Percentiles rank a stretch among this genome's conserved stretches.
Conservation (phyloP, 2,888 invertebrate genomes). For the Ethmia dodecea region DNA sequence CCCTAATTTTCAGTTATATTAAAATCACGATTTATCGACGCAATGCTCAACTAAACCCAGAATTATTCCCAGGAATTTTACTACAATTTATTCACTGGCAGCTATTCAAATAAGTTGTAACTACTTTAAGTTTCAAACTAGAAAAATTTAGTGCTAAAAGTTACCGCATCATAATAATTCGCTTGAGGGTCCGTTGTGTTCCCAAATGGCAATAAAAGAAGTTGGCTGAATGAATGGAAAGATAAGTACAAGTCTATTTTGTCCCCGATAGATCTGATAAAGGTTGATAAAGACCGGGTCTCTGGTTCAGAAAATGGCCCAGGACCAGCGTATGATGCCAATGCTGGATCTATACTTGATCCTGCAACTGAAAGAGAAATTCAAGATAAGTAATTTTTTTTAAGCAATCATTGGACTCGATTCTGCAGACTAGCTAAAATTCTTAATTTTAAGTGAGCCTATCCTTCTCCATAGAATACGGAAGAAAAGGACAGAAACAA, state of each 20-base stretch:
- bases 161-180: constrained; percentile 78
- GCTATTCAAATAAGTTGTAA: too few relatives aligned
- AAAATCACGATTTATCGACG: too few relatives aligned
- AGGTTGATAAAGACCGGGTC: constrained; percentile 72
- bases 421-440: too few relatives aligned
- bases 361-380: constrained; percentile 55
- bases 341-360: constrained; percentile 74
- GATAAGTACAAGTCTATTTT: constrained; percentile 80
- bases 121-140: too few relatives aligned
- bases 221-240: constrained; percentile 86
- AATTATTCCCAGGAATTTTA: too few relatives aligned
- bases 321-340: constrained; percentile 81
- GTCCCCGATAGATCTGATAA: constrained; percentile 62
- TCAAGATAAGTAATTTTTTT: neutral
- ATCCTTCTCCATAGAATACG: too few relatives aligned
- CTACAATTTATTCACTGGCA: too few relatives aligned
- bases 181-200: constrained; percentile 75
- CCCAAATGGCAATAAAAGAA: constrained; percentile 83
- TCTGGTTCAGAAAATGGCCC: constrained; percentile 84
- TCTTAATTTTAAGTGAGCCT: too few relatives aligned
- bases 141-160: too few relatives aligned
- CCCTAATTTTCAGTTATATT: too few relatives aligned
- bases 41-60: too few relatives aligned
- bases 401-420: neutral
- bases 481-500: too few relatives aligned